Conservation (phyloP, 2,113 vertebrate genomes). For the Ascaphus truei region DNA sequence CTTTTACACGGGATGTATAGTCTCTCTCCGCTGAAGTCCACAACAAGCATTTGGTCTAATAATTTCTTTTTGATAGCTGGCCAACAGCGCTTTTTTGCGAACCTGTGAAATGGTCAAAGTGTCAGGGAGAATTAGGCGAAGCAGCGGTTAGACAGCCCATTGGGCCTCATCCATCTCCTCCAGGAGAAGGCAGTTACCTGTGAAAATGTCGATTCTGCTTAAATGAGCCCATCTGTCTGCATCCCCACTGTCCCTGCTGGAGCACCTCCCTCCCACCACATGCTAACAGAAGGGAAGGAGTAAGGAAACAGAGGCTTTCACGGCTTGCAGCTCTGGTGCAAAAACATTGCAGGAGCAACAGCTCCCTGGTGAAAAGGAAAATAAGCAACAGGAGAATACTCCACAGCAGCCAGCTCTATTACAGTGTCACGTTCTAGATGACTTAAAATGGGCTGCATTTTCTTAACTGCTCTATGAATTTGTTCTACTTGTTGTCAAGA, state of each 20-base stretch:
- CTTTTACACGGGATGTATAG: constrained; percentile 41
- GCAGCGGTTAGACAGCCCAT: constrained; percentile 36
- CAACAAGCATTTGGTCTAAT: constrained; percentile 43
- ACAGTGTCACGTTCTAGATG: not conserved
- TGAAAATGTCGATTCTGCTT: constrained; percentile 48
- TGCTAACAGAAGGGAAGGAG: not conserved
- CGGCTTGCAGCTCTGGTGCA: not conserved
- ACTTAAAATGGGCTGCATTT: not conserved
- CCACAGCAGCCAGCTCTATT: not conserved
- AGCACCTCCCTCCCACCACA: constrained; percentile 34
- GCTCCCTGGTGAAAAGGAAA: not conserved
- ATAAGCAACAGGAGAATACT: not conserved
- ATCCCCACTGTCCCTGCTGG: constrained; percentile 36
- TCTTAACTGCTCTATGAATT: not conserved
- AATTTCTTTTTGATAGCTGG: constrained; percentile 51
- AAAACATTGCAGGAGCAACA: not conserved
- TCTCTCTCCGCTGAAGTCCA: constrained; percentile 45
- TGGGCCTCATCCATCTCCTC: constrained; percentile 38
- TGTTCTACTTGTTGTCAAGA: not conserved
- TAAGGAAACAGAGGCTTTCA: not conserved
- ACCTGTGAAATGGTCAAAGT: constrained; percentile 45
- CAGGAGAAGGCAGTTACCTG: constrained; percentile 44
- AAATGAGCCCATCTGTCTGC: constrained; percentile 50
- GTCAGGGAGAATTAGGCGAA: constrained; percentile 53
- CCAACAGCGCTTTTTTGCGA: constrained; percentile 39